Percentiles rank a stretch among this genome's conserved stretches.
These are phyloP conservation scores for Sebastes fasciatus DNA, from an alignment of 2,113 vertebrate species.

Conservation along the genomic window DNA sequence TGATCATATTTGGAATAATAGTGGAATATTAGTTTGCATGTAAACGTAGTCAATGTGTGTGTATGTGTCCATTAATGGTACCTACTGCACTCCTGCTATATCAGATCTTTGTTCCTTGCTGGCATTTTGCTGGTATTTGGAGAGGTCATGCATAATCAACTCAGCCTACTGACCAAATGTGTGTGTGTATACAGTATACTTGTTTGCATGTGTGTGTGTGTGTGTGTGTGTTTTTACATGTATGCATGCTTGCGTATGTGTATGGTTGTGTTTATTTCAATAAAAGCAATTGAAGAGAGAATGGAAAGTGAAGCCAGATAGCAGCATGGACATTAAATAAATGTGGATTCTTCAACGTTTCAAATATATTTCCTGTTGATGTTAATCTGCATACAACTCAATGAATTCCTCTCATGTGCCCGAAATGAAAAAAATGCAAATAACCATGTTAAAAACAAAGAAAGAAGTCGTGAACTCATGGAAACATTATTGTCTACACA, in stretches of 20 bases:
- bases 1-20: too few species aligned
- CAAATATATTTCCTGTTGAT: background rate
- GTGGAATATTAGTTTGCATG: too few species aligned
- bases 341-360: background rate
- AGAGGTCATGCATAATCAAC: conserved; percentile 63
- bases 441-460: background rate
- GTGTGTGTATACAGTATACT: background rate
- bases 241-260: background rate
- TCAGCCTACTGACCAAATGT: conserved; percentile 34
- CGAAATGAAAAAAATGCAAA: background rate
- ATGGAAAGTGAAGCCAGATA: background rate
- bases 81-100: background rate
- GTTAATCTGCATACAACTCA: background rate
- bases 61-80: conserved; percentile 16
- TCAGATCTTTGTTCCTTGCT: conserved; percentile 16
- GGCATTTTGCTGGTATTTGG: conserved; percentile 69
- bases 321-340: background rate
- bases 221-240: conserved; percentile 1
- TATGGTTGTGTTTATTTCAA: background rate
- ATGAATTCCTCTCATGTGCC: background rate
- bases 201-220: background rate
- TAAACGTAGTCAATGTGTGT: background rate
- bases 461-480: background rate
- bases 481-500: background rate
- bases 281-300: background rate